Evolutionary conservation across 2,113 vertebrate genomes (phyloP).

Genomic region (Eleginops maclovinus): DNA sequence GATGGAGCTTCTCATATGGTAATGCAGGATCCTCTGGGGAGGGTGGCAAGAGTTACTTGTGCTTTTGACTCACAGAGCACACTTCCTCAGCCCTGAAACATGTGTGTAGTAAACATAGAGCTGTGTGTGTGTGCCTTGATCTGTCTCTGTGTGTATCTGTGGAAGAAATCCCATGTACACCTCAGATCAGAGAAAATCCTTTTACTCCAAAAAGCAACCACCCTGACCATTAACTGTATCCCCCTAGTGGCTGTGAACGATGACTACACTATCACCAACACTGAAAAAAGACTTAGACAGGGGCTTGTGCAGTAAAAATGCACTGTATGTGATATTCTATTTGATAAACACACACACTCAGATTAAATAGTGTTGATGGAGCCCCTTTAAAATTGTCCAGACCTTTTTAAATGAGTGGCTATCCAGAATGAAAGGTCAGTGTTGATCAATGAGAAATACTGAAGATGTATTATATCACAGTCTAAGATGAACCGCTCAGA

Average conservation of each 20-base stretch:
- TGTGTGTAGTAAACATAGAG: slow-evolving; percentile 28
- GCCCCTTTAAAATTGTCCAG: neutral
- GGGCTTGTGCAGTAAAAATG: slow-evolving; percentile 17
- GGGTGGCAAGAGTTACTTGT: slow-evolving; percentile 28
- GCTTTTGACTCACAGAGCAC: slow-evolving; percentile 44
- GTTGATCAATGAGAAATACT: neutral
- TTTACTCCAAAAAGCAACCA: slow-evolving; percentile 7
- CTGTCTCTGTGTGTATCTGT: neutral
- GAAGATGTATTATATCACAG: neutral
- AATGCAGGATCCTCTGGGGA: slow-evolving; percentile 51
- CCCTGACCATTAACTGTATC: slow-evolving; percentile 46
- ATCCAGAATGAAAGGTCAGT: neutral
- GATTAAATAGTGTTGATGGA: neutral
- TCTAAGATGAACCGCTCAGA: neutral
- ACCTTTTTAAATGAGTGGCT: neutral
- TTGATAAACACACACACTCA: slow-evolving; percentile 1
- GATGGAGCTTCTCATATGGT: slow-evolving; percentile 43
- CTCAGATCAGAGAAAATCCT: slow-evolving; percentile 8
- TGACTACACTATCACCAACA: slow-evolving; percentile 43
- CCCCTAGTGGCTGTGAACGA: slow-evolving; percentile 70
- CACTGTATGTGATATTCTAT: neutral
- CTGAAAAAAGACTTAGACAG: neutral
- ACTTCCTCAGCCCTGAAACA: slow-evolving; percentile 24
- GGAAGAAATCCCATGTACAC: neutral
- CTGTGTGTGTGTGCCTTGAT: slow-evolving; percentile 1